Evolutionary conservation across 1,140 invertebrate species (phyloP), one percentile per base, ranked within the genome.

Genomic region (Brachionus koreanus): DNA sequence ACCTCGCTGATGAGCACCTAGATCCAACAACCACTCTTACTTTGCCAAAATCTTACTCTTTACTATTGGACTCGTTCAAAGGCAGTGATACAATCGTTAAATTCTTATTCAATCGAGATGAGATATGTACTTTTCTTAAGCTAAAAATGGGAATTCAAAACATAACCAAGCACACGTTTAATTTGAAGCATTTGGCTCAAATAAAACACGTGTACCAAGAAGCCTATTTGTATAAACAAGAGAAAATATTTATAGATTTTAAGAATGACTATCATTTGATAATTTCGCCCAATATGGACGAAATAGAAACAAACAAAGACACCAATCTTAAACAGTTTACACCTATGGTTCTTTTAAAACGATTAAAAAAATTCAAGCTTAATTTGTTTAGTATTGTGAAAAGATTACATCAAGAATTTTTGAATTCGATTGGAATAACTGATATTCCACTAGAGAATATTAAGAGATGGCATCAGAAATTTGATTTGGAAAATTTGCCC

Each of bases 391-490:
- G 35, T 23, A 79, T 65, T 12, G 76, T 79, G 1, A 61, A 65
- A 23, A 79, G 61, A 37, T 33, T 79, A 13, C 76, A 79, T 61
- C 76, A 65, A 16, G 49, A 79, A 10, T 79, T 79, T 61, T 43
- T 79, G n/a, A 6, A 79, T 13, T 79, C 76, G 6, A 79, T 79
- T 43, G 76, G 76, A 3, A 35, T 79, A 3, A 79, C 76, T 9
- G 29, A 82, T 61, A 16, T 83, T 13, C 61, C 76, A 0, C 25
- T 46, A 13, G 76, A 81, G 9, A 72, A 46, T 16, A 77, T 83
- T 7, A 83, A 83, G 23, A 83, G 83, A 82, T 83, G 83, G 83
- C 83, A 83, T 67, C 83, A 65, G 49, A 83, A 83, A 23, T 83
- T 83, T 61, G 74, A 69, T 12, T 12, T 83, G 13, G 75, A 83